Percentiles rank a stretch among this genome's conserved stretches.
phyloP scores from a whole-genome alignment of 1,140 invertebrate genomes.

The Diorhabda elongata region DNA sequence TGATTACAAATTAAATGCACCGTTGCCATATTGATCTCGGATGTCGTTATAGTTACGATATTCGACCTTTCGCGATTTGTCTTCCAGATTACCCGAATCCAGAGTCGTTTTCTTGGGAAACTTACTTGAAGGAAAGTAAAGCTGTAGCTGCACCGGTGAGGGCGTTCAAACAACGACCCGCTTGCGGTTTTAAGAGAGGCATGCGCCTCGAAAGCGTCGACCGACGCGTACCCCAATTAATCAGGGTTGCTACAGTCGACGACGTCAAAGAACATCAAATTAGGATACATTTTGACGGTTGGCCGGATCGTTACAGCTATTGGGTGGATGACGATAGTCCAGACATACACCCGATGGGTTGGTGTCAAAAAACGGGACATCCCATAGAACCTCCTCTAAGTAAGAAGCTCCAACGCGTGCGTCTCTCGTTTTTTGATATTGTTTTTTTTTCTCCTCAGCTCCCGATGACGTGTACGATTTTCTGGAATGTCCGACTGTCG shows the following conservation, averaged over 20 bases:
- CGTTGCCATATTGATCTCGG: too few species aligned
- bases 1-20: too few species aligned
- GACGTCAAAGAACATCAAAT: constrained; percentile 74
- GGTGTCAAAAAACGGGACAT: constrained; percentile 84
- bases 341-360: constrained; percentile 87
- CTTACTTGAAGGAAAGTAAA: constrained; percentile 75
- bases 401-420: constrained; percentile 45
- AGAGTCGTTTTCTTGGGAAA: constrained; percentile 77
- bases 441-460: constrained; percentile 42
- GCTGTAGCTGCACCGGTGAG: constrained; percentile 72
- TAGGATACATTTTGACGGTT: constrained; percentile 87
- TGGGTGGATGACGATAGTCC: constrained; percentile 88
- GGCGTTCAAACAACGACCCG: constrained; percentile 75
- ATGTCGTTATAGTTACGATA: too few species aligned
- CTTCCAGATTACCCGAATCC: constrained; percentile 65
- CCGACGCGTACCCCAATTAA: constrained; percentile 73
- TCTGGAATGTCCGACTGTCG: constrained; percentile 67
- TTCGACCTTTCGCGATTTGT: too few species aligned
- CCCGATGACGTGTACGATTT: constrained; percentile 57
- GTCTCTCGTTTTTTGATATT: neutral
- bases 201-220: constrained; percentile 93
- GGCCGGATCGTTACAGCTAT: constrained; percentile 79
- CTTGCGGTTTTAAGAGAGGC: constrained; percentile 76
- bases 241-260: constrained; percentile 80
- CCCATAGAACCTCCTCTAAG: constrained; percentile 77